Evolutionary conservation across 2,113 vertebrate species (phyloP).

Genomic region (Tragelaphus imberbis): DNA sequence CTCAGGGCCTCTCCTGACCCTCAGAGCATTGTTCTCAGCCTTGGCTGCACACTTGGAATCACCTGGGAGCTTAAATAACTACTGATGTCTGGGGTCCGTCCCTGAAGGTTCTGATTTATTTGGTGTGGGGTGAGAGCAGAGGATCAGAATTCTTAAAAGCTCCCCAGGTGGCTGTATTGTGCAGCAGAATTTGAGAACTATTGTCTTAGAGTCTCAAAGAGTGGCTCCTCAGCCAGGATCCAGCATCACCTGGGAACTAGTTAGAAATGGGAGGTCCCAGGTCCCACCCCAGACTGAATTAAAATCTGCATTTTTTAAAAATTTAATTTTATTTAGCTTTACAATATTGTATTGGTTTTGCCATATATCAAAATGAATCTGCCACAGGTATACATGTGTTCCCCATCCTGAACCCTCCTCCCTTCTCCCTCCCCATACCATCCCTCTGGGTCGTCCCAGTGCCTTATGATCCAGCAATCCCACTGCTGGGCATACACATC

Average conservation of each 20-base stretch:
- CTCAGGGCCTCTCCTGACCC: neutral
- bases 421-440: no score
- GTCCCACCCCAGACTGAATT: neutral
- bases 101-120: neutral
- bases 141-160: neutral
- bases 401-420: no score
- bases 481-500: no score
- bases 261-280: neutral
- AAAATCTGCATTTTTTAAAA: neutral
- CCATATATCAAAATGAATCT: no score
- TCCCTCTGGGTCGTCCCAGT: no score
- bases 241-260: neutral
- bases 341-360: no score
- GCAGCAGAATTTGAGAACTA: neutral
- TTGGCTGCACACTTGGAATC: neutral
- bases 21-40: neutral
- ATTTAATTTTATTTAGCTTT: no score
- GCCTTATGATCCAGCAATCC: no score
- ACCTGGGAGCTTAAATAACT: neutral
- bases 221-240: neutral
- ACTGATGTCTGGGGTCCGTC: accelerated
- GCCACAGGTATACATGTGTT: no score
- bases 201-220: neutral
- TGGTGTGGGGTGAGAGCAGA: neutral
- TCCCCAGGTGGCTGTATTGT: neutral